Conservation (phyloP, 2,888 invertebrate genomes). For the Plagodis dolabraria region DNA sequence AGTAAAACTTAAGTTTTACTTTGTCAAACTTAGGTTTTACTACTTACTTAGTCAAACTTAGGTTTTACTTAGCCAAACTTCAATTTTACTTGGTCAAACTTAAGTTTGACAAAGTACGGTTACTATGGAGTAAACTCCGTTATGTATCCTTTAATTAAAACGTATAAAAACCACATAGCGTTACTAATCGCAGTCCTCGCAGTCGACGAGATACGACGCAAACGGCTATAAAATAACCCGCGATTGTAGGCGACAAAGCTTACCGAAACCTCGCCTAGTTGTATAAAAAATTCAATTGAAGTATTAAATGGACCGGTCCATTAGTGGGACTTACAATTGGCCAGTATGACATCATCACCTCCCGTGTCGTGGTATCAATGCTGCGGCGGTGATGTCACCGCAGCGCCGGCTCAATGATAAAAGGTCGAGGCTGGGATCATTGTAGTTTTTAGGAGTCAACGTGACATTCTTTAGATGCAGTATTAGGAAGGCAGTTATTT, state of each 20-base stretch:
- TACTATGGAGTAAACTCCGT: too few relatives aligned
- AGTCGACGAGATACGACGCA: background rate
- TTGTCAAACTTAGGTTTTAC: too few relatives aligned
- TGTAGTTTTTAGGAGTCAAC: constrained; percentile 3
- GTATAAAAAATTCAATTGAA: constrained; percentile 21
- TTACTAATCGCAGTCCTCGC: too few relatives aligned
- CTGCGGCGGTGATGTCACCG: constrained; percentile 36
- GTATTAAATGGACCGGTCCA: constrained; percentile 12
- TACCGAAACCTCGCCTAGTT: constrained; percentile 13
- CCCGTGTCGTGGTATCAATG: constrained; percentile 7
- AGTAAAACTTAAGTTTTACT: too few relatives aligned
- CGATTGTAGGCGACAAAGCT: background rate
- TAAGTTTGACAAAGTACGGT: too few relatives aligned
- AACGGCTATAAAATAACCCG: background rate
- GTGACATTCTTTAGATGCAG: constrained; percentile 5
- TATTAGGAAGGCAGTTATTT: too few relatives aligned
- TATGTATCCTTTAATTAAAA: too few relatives aligned
- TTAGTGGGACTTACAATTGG: constrained; percentile 16
- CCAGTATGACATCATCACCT: constrained; percentile 22
- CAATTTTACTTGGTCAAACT: too few relatives aligned
- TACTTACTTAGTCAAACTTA: too few relatives aligned
- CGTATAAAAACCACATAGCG: too few relatives aligned
- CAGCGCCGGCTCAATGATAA: constrained; percentile 32
- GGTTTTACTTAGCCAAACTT: too few relatives aligned
- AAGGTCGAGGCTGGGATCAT: constrained; percentile 34